These are phyloP conservation scores for Trypoxylus dichotomus DNA, from an alignment of 1,140 invertebrate genomes.

Conservation along the genomic window DNA sequence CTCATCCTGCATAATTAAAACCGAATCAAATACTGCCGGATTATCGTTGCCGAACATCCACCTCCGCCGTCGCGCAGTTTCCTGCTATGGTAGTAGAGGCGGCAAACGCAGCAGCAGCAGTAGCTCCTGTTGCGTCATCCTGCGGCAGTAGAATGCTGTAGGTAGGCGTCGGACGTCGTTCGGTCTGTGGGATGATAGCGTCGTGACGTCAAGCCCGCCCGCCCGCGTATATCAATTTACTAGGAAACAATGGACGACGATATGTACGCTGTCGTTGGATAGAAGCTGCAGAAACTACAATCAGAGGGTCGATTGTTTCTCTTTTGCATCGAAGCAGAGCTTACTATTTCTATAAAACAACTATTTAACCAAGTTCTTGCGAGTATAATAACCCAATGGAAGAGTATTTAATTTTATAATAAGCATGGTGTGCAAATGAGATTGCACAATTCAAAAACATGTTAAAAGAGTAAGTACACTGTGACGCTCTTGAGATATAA, in stretches of 20 bases:
- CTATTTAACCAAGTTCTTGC: too few species aligned
- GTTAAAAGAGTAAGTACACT: too few species aligned
- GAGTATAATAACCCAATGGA: too few species aligned
- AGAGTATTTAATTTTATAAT: too few species aligned
- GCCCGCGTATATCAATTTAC: background rate
- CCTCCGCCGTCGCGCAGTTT: background rate
- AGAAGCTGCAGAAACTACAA: background rate
- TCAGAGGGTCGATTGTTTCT: background rate
- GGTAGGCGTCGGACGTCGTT: background rate
- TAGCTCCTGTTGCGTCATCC: background rate
- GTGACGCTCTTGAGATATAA: too few species aligned
- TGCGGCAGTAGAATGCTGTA: background rate
- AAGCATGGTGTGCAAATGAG: too few species aligned
- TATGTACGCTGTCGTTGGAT: background rate
- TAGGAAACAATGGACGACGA: background rate
- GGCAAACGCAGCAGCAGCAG: background rate
- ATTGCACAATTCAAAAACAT: too few species aligned
- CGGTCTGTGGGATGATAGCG: background rate
- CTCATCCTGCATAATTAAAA: conserved; percentile 2
- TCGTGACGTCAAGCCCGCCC: background rate
- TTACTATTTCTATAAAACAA: too few species aligned
- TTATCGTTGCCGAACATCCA: background rate
- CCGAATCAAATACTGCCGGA: background rate
- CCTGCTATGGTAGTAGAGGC: background rate
- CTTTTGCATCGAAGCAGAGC: background rate